phyloP scores from a whole-genome alignment of 2,113 vertebrate species.

The Brachyistius frenatus region DNA sequence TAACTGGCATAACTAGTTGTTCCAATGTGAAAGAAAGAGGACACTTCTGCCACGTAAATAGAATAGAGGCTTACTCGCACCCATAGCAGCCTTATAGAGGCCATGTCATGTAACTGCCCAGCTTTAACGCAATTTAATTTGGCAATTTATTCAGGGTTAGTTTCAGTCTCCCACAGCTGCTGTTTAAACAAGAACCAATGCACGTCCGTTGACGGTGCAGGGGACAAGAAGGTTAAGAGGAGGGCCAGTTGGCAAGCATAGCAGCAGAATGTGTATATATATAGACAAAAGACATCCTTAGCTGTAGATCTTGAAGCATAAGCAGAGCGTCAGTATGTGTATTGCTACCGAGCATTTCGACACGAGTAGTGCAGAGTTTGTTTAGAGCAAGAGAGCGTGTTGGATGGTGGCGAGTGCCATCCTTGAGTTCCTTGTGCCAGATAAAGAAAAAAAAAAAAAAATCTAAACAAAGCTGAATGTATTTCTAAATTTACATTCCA shows the following conservation, averaged over 20 bases:
- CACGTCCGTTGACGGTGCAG: constrained; percentile 31
- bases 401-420: constrained; percentile 12
- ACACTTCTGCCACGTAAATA: constrained; percentile 13
- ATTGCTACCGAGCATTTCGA: constrained; percentile 1
- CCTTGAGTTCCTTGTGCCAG: constrained; percentile 43
- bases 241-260: constrained; percentile 26
- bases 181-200: constrained; percentile 47
- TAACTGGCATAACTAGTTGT: constrained; percentile 23
- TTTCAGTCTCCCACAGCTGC: constrained; percentile 33
- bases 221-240: constrained; percentile 10
- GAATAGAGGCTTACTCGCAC: constrained; percentile 2
- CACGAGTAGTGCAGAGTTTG: constrained; percentile 8
- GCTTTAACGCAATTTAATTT: constrained; percentile 1
- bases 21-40: not conserved
- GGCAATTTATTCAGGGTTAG: constrained; percentile 14
- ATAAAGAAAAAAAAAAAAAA: constrained; percentile 32
- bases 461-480: constrained; percentile 64
- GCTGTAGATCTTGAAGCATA: constrained; percentile 5
- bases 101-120: not conserved
- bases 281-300: constrained; percentile 7
- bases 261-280: constrained; percentile 43
- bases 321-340: not conserved
- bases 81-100: not conserved
- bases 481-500: constrained; percentile 69
- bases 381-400: constrained; percentile 23